Evolutionary conservation across 2,888 invertebrate genomes (phyloP).

Genomic region (Drosophila mulleri): DNA sequence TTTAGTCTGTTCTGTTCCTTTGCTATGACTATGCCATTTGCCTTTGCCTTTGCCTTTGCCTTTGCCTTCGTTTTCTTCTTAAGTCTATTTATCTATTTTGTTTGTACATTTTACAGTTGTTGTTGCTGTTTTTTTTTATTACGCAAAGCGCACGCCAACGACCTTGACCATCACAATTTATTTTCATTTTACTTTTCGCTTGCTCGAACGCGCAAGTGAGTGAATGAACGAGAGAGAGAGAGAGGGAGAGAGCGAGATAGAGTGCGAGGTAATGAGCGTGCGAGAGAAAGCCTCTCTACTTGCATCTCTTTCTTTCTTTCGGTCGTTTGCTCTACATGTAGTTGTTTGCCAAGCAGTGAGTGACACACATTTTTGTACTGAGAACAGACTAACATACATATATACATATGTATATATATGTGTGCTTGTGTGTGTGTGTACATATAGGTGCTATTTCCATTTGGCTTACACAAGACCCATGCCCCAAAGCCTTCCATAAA

Average conservation of each 20-base stretch:
- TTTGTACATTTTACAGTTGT: slow-evolving; percentile 52
- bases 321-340: slow-evolving; percentile 17
- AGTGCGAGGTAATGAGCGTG: not conserved
- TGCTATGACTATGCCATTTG: not conserved
- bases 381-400: not conserved
- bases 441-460: slow-evolving; percentile 33
- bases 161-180: slow-evolving; percentile 83
- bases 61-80: slow-evolving; percentile 26
- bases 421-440: not conserved
- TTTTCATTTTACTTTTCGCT: slow-evolving; percentile 76
- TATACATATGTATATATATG: not conserved
- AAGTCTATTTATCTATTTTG: slow-evolving; percentile 41
- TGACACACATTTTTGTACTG: slow-evolving; percentile 55
- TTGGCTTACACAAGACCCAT: slow-evolving; percentile 54
- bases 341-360: slow-evolving; percentile 28
- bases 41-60: slow-evolving; percentile 7
- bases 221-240: not conserved
- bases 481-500: slow-evolving; percentile 18
- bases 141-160: slow-evolving; percentile 79
- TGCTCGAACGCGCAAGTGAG: slow-evolving; percentile 16
- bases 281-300: slow-evolving; percentile 5
- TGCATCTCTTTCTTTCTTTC: slow-evolving; percentile 18
- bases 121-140: slow-evolving; percentile 46
- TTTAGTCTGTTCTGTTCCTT: not conserved
- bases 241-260: not conserved